phyloP scores from a whole-genome alignment of 2,888 invertebrate genomes.

The Choristoneura rosaceana region DNA sequence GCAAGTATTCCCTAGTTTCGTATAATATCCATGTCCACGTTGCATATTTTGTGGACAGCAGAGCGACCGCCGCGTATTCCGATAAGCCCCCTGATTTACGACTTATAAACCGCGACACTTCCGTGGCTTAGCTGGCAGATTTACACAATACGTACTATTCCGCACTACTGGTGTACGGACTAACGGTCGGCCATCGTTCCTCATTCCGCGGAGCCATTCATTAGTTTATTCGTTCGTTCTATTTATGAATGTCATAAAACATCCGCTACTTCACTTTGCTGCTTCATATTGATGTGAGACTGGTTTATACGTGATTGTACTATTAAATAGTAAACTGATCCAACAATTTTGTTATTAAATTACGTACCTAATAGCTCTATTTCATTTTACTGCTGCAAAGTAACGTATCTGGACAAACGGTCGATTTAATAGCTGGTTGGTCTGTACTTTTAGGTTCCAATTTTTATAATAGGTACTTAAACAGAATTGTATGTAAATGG shows the following conservation, averaged over 20 bases:
- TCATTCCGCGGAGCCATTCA: conserved; percentile 52
- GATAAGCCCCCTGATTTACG: conserved; percentile 81
- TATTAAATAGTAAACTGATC: conserved; percentile 9
- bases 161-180: conserved; percentile 44
- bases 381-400: conserved; percentile 8
- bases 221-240: conserved; percentile 62
- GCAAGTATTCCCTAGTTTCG: conserved; percentile 21
- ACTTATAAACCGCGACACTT: conserved; percentile 76
- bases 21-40: conserved; percentile 56
- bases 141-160: conserved; percentile 56
- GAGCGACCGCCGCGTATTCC: conserved; percentile 64
- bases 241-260: conserved; percentile 68
- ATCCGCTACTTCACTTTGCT: conserved; percentile 45
- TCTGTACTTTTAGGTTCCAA: not conserved
- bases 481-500: not conserved
- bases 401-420: not conserved
- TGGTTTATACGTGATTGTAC: conserved; percentile 32
- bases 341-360: not conserved
- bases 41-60: conserved; percentile 69
- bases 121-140: conserved; percentile 69
- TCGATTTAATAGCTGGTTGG: conserved; percentile 4
- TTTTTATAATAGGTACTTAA: conserved; percentile 7
- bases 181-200: conserved; percentile 48
- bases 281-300: conserved; percentile 42
- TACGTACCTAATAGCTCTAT: conserved; percentile 7